Conservation (phyloP, 2,888 invertebrate genomes). For the Ernsta delagoae region DNA sequence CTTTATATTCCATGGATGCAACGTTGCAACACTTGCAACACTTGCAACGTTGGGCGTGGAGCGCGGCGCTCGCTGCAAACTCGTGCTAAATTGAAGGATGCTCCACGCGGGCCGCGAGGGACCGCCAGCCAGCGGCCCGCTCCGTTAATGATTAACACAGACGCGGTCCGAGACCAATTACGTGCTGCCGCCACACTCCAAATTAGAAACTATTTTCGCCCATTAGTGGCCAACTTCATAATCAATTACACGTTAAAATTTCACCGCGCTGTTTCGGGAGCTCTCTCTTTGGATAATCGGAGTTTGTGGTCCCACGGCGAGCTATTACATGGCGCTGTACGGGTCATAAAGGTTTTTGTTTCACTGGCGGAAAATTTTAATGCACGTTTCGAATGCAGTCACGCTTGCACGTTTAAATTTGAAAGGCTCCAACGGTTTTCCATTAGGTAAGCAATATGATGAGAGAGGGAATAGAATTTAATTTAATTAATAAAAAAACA, state of each 20-base stretch:
- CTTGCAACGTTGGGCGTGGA: conserved; percentile 26
- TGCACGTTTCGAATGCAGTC: conserved; percentile 70
- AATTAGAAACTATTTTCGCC: conserved; percentile 84
- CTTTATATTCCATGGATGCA: too few relatives aligned
- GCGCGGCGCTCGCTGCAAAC: conserved; percentile 23
- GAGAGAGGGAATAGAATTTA: too few relatives aligned
- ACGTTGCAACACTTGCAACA: too few relatives aligned
- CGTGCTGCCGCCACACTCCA: conserved; percentile 71
- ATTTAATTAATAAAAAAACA: too few relatives aligned
- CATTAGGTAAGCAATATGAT: neutral
- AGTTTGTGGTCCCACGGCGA: conserved; percentile 83
- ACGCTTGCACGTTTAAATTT: conserved; percentile 52
- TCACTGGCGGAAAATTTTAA: conserved; percentile 72
- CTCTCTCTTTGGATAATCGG: conserved; percentile 80
- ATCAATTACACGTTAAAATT: conserved; percentile 83
- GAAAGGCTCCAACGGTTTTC: conserved; percentile 47
- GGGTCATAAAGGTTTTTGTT: conserved; percentile 78
- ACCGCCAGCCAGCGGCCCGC: conserved; percentile 51
- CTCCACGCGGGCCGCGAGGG: conserved; percentile 54
- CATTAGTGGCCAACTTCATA: conserved; percentile 83
- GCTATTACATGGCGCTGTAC: conserved; percentile 69
- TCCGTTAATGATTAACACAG: conserved; percentile 77
- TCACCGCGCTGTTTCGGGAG: conserved; percentile 78
- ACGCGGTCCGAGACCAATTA: conserved; percentile 78
- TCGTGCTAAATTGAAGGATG: conserved; percentile 60